phyloP scores from a whole-genome alignment of 2,888 invertebrate genomes.

The Agriopis aurantiaria region DNA sequence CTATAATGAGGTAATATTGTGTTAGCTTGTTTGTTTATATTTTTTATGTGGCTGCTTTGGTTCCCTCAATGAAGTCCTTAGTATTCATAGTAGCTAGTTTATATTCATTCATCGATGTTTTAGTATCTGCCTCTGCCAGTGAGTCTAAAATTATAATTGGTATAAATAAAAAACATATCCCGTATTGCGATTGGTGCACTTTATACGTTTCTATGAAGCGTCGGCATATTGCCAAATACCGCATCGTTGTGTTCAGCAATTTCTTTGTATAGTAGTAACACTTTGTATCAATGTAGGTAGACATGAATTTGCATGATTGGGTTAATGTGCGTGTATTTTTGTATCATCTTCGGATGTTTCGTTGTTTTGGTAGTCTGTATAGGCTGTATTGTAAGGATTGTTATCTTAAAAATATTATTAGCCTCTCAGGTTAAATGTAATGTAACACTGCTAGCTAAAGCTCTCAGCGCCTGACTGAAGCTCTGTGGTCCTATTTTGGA shows the following conservation, averaged over 20 bases:
- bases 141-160: constrained; percentile 28
- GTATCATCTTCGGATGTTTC: constrained; percentile 22
- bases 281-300: constrained; percentile 39
- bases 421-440: not conserved
- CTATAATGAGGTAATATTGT: constrained; percentile 67
- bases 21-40: constrained; percentile 72
- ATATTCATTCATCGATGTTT: constrained; percentile 24
- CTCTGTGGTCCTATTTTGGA: not conserved
- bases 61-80: constrained; percentile 12
- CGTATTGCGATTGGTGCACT: constrained; percentile 31
- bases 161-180: not conserved
- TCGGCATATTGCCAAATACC: constrained; percentile 43
- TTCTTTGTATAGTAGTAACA: constrained; percentile 40
- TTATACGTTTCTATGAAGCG: constrained; percentile 37
- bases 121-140: constrained; percentile 11
- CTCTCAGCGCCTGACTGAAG: not conserved
- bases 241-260: constrained; percentile 37
- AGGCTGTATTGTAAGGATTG: constrained; percentile 5
- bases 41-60: constrained; percentile 55
- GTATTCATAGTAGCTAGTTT: constrained; percentile 4
- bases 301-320: constrained; percentile 38
- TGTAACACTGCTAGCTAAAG: not conserved
- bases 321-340: constrained; percentile 32
- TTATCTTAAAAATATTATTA: constrained; percentile 4
- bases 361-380: constrained; percentile 10